phyloP scores from a whole-genome alignment of 2,888 invertebrate species.

The Himalopsyche tibetana region DNA sequence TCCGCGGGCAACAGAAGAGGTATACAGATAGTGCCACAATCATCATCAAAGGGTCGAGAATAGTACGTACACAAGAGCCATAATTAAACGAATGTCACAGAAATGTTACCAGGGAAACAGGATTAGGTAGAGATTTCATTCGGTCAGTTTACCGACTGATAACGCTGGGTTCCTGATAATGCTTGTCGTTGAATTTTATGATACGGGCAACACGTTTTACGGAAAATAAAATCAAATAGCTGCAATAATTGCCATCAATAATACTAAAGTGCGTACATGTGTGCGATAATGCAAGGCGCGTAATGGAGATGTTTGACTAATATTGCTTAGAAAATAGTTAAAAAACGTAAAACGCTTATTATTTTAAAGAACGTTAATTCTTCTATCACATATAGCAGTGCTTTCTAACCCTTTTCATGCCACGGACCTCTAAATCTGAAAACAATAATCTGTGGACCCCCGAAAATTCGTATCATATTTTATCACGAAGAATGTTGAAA shows the following conservation, averaged over 20 bases:
- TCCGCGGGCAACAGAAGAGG: constrained; percentile 40
- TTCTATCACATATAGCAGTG: too few relatives aligned
- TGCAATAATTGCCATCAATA: not conserved
- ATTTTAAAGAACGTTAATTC: too few relatives aligned
- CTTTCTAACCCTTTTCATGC: too few relatives aligned
- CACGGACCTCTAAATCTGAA: too few relatives aligned
- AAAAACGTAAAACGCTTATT: too few relatives aligned
- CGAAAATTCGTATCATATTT: too few relatives aligned
- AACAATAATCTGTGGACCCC: too few relatives aligned
- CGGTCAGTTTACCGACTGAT: constrained; percentile 58
- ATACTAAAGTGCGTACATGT: too few relatives aligned
- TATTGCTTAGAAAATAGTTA: too few relatives aligned
- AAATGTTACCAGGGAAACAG: constrained; percentile 58
- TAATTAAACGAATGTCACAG: constrained; percentile 64
- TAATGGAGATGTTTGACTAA: too few relatives aligned
- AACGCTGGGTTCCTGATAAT: constrained; percentile 52
- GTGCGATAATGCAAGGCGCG: too few relatives aligned
- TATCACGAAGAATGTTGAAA: too few relatives aligned
- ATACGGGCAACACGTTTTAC: constrained; percentile 51
- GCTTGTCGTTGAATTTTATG: constrained; percentile 57
- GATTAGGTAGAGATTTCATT: constrained; percentile 57
- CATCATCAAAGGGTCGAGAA: constrained; percentile 63
- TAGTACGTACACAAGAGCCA: constrained; percentile 39
- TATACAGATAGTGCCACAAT: constrained; percentile 59
- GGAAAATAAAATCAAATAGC: constrained; percentile 10